Evolutionary conservation across 2,113 vertebrate genomes (phyloP), one percentile per base, ranked within the genome.

Genomic region (Bubo bubo): DNA sequence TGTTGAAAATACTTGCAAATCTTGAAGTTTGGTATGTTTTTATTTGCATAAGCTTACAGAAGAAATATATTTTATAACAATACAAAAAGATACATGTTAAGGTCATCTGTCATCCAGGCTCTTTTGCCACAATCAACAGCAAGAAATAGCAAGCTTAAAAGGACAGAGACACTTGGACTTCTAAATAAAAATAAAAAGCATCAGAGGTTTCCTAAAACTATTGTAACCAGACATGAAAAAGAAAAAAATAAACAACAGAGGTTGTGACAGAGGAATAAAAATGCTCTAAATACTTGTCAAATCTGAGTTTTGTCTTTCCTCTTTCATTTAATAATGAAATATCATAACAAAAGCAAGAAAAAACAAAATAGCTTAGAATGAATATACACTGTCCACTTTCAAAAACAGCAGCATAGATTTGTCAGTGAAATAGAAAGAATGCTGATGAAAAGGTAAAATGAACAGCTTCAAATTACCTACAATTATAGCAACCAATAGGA

Each of bases 391-490:
- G 77, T 84, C 94, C 94, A 95, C 67, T 88, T 93, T 94, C 84
- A 97, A 90, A 95, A 93, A 77, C 6, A 90, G 80, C 62, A 96
- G 81, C 71, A 85, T 60, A 89, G 77, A 76, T 59, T 90, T 86
- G 30, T 88, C 79, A 59, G 43, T 47, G 88, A 93, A 97, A 96
- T 58, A 96, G 93, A 97, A 97, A 96, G 89, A 94, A 96, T 75
- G 92, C 84, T 97, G 89, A 98, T 93, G 93, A 96, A 96, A 97
- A 98, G 90, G 90, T 97, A 91, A 88, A 90, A 93, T 91, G 30
- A 93, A 93, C 62, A 90, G 91, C 83, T 97, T 96, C 92, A 88
- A 96, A 96, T 97, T 96, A 96, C 86, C 96, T 97, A 71, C 88
- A 96, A 86, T 91, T 97, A 74, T 76, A 94, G 81, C 76, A 92